Conservation (phyloP, 53 echinoderm and acorn worm species). For the Paracentrotus lividus region DNA sequence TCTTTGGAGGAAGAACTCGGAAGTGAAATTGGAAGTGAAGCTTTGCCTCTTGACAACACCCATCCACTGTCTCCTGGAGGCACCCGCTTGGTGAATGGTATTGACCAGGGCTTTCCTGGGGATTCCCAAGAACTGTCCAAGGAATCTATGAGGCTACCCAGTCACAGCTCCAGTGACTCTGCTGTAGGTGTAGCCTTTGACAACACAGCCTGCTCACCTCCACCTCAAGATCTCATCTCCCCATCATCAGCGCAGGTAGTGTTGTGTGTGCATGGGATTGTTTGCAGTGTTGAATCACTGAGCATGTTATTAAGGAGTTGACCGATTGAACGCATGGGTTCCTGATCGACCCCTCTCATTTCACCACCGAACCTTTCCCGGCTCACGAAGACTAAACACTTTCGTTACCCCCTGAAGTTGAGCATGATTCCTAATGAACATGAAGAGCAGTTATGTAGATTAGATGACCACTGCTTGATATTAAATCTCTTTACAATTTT, state of each 20-base stretch:
- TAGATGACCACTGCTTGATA: constrained; percentile 53
- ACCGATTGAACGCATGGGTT: constrained; percentile 65
- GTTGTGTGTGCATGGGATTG: constrained; percentile 69
- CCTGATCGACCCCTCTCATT: constrained; percentile 8
- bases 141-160: constrained; percentile 27
- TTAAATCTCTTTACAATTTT: neutral
- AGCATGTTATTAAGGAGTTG: constrained; percentile 64
- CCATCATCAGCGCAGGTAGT: constrained; percentile 53
- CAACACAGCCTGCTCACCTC: neutral
- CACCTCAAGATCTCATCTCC: neutral
- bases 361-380: constrained; percentile 46
- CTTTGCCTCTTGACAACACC: constrained; percentile 56
- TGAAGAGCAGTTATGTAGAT: constrained; percentile 15
- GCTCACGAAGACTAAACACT: constrained; percentile 36
- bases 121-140: neutral
- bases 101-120: neutral
- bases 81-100: constrained; percentile 36
- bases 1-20: constrained; percentile 75
- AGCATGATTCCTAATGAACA: constrained; percentile 50
- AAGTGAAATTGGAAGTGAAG: constrained; percentile 62
- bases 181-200: constrained; percentile 43
- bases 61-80: constrained; percentile 48
- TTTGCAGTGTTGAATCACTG: constrained; percentile 60
- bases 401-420: neutral
- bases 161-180: constrained; percentile 62